Evolutionary conservation across 1,140 invertebrate genomes (phyloP).

Genomic region (Pseudomyrmex sp.): DNA sequence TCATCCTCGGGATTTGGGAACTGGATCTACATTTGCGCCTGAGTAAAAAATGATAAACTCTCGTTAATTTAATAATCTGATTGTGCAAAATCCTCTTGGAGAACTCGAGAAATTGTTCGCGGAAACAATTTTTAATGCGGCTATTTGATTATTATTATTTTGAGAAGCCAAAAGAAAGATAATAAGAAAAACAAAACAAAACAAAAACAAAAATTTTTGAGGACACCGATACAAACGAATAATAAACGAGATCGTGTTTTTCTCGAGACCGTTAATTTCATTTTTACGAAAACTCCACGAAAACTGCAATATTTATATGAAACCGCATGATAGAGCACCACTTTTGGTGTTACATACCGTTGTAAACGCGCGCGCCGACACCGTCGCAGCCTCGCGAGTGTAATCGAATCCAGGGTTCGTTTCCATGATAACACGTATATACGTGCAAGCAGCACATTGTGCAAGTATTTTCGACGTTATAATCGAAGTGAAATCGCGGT

Average conservation of each 20-base stretch:
- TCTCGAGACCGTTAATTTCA: slow-evolving; percentile 21
- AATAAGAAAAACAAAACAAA: background rate
- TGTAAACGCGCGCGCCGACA: background rate
- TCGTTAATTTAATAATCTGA: background rate
- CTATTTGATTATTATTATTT: background rate
- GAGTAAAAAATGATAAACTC: background rate
- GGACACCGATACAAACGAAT: background rate
- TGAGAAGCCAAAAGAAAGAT: background rate
- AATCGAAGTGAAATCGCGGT: slow-evolving; percentile 72
- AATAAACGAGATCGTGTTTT: slow-evolving; percentile 22
- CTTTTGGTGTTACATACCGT: slow-evolving; percentile 12
- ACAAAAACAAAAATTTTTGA: background rate
- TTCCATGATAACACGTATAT: slow-evolving; percentile 1
- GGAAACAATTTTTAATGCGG: too few species aligned
- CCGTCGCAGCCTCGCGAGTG: slow-evolving; percentile 2
- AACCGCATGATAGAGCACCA: background rate
- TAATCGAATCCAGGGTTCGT: slow-evolving; percentile 32
- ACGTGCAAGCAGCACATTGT: slow-evolving; percentile 2
- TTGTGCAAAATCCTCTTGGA: too few species aligned
- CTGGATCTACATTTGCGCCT: background rate
- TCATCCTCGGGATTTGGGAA: background rate
- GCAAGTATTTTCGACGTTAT: slow-evolving; percentile 41
- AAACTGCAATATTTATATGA: background rate
- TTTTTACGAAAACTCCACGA: slow-evolving; percentile 9
- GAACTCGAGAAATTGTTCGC: too few species aligned